phyloP scores from a whole-genome alignment of 2,113 vertebrate species.

The Xenopus laevis region DNA sequence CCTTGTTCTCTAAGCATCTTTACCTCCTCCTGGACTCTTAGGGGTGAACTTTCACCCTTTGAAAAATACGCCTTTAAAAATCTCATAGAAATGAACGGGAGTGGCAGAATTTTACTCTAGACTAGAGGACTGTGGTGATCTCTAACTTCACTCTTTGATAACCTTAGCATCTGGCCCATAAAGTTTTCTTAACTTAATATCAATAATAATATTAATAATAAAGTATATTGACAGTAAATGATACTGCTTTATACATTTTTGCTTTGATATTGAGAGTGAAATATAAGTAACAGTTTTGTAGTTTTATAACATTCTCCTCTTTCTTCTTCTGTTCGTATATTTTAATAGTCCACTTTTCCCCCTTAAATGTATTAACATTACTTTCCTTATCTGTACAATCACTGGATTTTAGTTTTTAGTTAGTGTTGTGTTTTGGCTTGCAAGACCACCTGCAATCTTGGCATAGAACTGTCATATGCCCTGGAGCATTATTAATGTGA shows the following conservation, averaged over 20 bases:
- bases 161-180: not conserved
- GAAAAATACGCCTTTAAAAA: too few relatives aligned
- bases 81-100: too few relatives aligned
- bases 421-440: not conserved
- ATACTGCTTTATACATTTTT: not conserved
- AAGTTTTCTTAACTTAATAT: not conserved
- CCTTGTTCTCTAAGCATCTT: too few relatives aligned
- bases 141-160: too few relatives aligned
- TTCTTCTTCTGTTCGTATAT: not conserved
- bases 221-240: not conserved
- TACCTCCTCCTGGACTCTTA: too few relatives aligned
- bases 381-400: not conserved
- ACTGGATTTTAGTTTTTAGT: not conserved
- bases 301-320: not conserved
- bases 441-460: not conserved
- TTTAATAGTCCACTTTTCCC: not conserved
- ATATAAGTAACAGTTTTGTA: not conserved
- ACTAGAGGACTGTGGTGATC: too few relatives aligned
- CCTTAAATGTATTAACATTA: too few relatives aligned
- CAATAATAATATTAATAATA: not conserved
- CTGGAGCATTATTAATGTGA: not conserved
- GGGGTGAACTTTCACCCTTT: too few relatives aligned
- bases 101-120: too few relatives aligned
- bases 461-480: not conserved
- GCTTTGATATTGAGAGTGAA: not conserved